Conservation (phyloP, 2,797 vertebrate genomes). For the Macroramphosus scolopax region DNA sequence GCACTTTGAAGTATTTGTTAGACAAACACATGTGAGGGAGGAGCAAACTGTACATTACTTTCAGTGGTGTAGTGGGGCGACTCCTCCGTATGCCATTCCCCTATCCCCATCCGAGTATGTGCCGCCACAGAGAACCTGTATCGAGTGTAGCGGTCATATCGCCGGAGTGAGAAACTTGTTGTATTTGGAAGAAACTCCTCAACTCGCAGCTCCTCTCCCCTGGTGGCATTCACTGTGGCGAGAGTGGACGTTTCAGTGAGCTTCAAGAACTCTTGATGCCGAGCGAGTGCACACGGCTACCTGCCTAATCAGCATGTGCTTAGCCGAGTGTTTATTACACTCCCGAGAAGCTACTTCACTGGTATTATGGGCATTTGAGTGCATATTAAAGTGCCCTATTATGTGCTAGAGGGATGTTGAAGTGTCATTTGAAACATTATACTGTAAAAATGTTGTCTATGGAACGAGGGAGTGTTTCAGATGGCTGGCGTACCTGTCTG, state of each 20-base stretch:
- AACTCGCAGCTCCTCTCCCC: slow-evolving; percentile 72
- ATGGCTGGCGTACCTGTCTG: slow-evolving; percentile 78
- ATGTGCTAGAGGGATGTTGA: slow-evolving; percentile 3
- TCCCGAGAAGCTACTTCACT: no score
- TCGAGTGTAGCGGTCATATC: slow-evolving; percentile 90
- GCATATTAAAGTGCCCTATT: slow-evolving; percentile 19
- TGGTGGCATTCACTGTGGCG: slow-evolving; percentile 88
- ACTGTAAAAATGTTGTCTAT: slow-evolving; percentile 1
- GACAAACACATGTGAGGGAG: background rate
- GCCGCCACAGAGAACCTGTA: slow-evolving; percentile 90
- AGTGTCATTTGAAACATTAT: slow-evolving; percentile 1
- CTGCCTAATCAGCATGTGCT: no score
- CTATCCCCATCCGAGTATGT: slow-evolving; percentile 83
- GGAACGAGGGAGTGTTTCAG: slow-evolving; percentile 3
- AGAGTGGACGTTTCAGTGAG: slow-evolving; percentile 18
- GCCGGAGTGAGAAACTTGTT: slow-evolving; percentile 87
- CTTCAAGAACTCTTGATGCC: slow-evolving; percentile 15
- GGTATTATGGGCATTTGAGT: no score
- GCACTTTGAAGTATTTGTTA: no score
- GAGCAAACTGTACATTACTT: slow-evolving; percentile 47
- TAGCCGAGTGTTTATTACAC: no score
- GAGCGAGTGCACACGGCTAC: no score
- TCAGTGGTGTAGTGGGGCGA: slow-evolving; percentile 84
- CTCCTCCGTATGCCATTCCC: slow-evolving; percentile 84
- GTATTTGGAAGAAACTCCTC: slow-evolving; percentile 88